A percentile compares a stretch with the other conserved stretches of the same genome.
Evolutionary conservation across 2,888 invertebrate genomes (phyloP).

Genomic region (Podotricha telesiphe): DNA sequence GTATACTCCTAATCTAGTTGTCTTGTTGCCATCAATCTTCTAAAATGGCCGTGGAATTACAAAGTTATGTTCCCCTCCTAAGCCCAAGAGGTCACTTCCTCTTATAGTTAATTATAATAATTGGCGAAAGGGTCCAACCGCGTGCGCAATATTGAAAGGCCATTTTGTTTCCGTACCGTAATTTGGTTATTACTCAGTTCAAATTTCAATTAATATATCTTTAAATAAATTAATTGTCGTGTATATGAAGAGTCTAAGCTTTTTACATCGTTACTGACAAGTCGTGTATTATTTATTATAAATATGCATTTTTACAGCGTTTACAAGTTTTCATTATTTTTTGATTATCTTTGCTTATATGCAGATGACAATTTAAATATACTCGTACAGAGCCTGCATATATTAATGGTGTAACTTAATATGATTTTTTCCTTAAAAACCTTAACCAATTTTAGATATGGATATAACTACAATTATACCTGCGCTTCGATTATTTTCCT

Average conservation of each 20-base stretch:
- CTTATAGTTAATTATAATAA: conserved; percentile 81
- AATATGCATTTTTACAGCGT: no score
- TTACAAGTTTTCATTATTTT: no score
- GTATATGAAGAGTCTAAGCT: neutral
- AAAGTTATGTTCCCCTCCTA: conserved; percentile 64
- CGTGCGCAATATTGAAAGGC: conserved; percentile 59
- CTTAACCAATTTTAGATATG: no score
- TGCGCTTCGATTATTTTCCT: no score
- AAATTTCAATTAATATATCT: conserved; percentile 34
- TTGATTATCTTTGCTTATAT: no score
- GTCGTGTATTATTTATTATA: neutral
- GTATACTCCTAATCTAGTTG: conserved; percentile 73
- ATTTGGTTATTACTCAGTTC: conserved; percentile 43
- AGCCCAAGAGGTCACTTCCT: conserved; percentile 80
- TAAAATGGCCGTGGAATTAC: conserved; percentile 73
- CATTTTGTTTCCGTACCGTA: conserved; percentile 56
- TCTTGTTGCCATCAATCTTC: conserved; percentile 79
- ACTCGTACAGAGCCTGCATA: no score
- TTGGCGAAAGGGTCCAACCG: conserved; percentile 68
- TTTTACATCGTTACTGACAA: neutral
- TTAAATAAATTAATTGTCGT: conserved; percentile 4
- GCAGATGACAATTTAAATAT: no score
- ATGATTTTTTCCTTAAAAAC: no score
- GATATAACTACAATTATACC: no score
- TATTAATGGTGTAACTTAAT: no score